These are phyloP conservation scores for Upupa epops DNA, from an alignment of 2,113 vertebrate species.

Conservation along the genomic window DNA sequence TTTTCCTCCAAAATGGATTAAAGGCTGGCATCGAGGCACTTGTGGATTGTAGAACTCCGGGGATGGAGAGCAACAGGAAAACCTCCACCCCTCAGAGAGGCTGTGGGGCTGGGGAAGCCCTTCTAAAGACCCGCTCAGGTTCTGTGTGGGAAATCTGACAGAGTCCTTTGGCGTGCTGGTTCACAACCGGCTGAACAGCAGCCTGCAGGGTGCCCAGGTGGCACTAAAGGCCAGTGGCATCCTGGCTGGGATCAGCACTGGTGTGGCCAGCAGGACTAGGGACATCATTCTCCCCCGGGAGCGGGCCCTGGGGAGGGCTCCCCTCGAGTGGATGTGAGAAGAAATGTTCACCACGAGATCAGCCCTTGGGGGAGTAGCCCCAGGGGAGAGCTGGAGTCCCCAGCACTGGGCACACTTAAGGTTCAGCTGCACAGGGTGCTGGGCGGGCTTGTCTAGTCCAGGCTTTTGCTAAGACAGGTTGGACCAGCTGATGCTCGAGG, in stretches of 20 bases:
- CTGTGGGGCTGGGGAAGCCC: background rate
- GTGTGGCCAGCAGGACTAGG: too few species aligned
- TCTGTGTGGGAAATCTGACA: slow-evolving; percentile 15
- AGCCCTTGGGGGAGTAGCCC: background rate
- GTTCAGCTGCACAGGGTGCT: background rate
- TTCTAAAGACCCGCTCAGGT: background rate
- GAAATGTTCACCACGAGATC: background rate
- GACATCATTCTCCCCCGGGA: too few species aligned
- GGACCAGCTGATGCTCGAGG: background rate
- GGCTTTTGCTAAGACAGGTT: background rate
- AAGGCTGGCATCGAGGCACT: background rate
- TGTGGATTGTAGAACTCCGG: background rate
- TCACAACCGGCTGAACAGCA: too few species aligned
- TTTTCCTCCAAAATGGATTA: background rate
- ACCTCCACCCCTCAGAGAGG: background rate
- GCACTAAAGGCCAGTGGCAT: too few species aligned
- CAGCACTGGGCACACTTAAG: background rate
- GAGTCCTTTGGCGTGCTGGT: background rate
- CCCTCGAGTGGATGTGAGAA: background rate
- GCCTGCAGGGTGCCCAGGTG: too few species aligned
- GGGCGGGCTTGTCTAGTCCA: background rate
- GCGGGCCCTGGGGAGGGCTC: too few species aligned
- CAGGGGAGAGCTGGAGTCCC: background rate
- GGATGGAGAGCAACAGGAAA: background rate
- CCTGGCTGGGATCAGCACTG: too few species aligned